Evolutionary conservation across 2,797 vertebrate species (phyloP).

Genomic region (Coracias cyanogaster): DNA sequence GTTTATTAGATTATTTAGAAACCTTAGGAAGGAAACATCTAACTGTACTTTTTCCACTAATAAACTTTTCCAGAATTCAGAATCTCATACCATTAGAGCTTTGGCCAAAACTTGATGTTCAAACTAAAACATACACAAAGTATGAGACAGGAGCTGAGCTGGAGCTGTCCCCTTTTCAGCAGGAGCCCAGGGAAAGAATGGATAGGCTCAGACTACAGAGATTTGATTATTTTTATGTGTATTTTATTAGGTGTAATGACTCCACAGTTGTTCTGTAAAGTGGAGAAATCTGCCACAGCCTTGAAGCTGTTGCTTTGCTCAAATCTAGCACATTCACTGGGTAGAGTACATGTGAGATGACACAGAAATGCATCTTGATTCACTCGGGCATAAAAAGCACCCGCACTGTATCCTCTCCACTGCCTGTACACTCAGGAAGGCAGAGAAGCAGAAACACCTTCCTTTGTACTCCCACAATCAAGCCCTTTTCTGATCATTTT

Average conservation of each 20-base stretch:
- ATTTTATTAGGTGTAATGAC: neutral
- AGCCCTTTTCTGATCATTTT: neutral
- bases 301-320: neutral
- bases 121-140: neutral
- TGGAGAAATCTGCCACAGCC: neutral
- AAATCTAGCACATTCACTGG: accelerated
- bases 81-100: neutral
- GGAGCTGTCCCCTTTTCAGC: neutral
- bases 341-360: neutral
- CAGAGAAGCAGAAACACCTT: neutral
- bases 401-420: neutral
- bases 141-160: accelerated
- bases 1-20: neutral
- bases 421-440: neutral
- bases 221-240: neutral
- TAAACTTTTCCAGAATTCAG: neutral
- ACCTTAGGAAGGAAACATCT: neutral
- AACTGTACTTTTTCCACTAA: neutral
- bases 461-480: neutral
- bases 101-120: neutral
- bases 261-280: neutral
- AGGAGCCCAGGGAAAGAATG: neutral
- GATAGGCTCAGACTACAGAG: neutral
- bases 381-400: neutral
- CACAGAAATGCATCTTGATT: neutral